Base-by-base conservation (phyloP, 2,797 vertebrate genomes). In the Malacoctenus gilli region DNA sequence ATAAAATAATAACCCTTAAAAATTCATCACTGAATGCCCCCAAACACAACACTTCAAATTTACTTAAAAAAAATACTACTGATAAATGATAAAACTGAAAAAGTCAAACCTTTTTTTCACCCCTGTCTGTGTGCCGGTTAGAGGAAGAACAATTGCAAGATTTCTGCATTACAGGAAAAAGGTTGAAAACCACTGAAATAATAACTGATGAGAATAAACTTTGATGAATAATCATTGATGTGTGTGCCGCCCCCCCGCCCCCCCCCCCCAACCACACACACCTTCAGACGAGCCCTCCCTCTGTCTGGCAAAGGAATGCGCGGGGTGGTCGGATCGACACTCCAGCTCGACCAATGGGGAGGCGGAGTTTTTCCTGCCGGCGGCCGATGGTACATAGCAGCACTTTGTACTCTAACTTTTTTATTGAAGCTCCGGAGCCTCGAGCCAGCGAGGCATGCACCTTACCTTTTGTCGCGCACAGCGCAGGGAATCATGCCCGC, bases 401-500 rank as follows among this genome's bases (percentile, higher is more conserved):
- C 20, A 59, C 54, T 68, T 64, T 42, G 28, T 1, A 16, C 42
- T 46, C 1, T 2, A 75, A 80, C 30, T 85, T 85, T 69, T 39
- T 61, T 20, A 36, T 47, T 62, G 44, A 43, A 62, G 62, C 20
- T n/a, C n/a, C 12, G 42, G 40, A 57, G 36, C 16, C 22, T 53
- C 42, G 38, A 73, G 46, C 44, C 35, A 1, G 15, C 50, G 50
- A 65, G 46, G 63, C 47, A 65, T 69, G 70, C 83, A 63, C 76
- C 66, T 86, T 72, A 66, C 77, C 50, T 34, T 49, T 57, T 40
- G 16, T 14, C 11, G 25, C 41, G 2, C 42, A 0, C 48, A 53
- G 63, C 47, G 15, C 15, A 74, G 69, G 61, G 69, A 86, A 90
- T 51, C 84, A 93, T 93, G 92, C 68, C 43, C 4, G 21, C 23